phyloP scores from a whole-genome alignment of 2,113 vertebrate species.

The Furnarius figulus region DNA sequence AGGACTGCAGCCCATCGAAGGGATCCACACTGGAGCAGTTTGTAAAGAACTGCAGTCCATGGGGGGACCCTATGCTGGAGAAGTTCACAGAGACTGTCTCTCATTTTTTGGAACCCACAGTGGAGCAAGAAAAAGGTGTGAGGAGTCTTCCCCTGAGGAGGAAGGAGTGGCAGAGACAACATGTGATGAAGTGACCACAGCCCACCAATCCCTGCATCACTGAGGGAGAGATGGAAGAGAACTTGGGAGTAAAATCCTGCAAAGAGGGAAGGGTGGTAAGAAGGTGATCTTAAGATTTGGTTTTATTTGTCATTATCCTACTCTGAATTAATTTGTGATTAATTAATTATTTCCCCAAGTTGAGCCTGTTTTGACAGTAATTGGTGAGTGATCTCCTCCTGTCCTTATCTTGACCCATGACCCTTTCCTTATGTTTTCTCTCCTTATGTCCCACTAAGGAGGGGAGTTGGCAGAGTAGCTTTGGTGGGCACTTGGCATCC shows the following conservation, averaged over 20 bases:
- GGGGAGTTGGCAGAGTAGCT: not conserved
- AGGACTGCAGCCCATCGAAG: rapidly evolving
- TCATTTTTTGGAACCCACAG: rapidly evolving
- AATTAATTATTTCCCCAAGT: not conserved
- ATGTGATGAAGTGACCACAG: not conserved
- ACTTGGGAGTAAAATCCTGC: not conserved
- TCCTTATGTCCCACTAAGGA: not conserved
- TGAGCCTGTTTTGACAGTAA: not conserved
- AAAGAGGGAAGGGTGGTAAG: not conserved
- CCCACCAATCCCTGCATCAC: not conserved
- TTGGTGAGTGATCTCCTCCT: not conserved
- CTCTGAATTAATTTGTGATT: not conserved
- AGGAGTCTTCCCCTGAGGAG: not conserved
- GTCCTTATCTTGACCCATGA: not conserved
- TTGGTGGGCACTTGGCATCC: not conserved
- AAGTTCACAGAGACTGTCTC: not conserved
- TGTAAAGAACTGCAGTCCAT: not conserved
- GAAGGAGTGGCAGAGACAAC: not conserved
- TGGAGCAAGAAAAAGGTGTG: not conserved
- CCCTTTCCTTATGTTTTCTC: not conserved
- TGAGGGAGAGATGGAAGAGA: not conserved
- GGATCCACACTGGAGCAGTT: not conserved
- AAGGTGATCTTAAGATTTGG: not conserved
- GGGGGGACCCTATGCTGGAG: not conserved
- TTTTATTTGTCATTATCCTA: not conserved